Percentiles rank a stretch among this genome's conserved stretches.
Conservation (phyloP, 2,888 invertebrate species). For the Pandemis heparana region DNA sequence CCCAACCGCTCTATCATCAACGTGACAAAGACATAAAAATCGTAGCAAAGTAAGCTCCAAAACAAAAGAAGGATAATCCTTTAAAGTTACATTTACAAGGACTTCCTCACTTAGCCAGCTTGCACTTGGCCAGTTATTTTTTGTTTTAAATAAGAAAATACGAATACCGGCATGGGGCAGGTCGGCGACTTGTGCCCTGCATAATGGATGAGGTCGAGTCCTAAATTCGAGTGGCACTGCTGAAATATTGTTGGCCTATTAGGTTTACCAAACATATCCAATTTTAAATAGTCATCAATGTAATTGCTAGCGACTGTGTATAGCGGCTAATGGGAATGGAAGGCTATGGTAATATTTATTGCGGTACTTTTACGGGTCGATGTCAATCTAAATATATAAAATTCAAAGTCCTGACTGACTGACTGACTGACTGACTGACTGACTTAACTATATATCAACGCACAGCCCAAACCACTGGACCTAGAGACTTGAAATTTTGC, state of each 20-base stretch:
- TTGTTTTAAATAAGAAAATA: constrained; percentile 21
- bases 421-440: too few relatives aligned
- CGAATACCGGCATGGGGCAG: constrained; percentile 49
- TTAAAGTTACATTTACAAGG: neutral
- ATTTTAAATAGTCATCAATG: neutral
- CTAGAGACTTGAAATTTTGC: too few relatives aligned
- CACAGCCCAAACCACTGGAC: too few relatives aligned
- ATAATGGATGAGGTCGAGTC: constrained; percentile 79
- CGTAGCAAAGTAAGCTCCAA: neutral
- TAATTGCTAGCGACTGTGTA: neutral
- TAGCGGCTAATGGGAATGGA: neutral
- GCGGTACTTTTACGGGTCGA: neutral
- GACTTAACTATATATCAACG: too few relatives aligned
- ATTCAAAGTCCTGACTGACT: too few relatives aligned
- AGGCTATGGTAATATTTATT: neutral
- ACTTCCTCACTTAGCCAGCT: neutral
- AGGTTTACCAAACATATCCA: neutral
- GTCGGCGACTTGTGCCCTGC: constrained; percentile 61
- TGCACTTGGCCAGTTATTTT: constrained; percentile 21
- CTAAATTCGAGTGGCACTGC: constrained; percentile 64
- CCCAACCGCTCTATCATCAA: too few relatives aligned
- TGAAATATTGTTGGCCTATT: constrained; percentile 38
- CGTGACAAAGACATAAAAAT: too few relatives aligned
- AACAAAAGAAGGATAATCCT: neutral
- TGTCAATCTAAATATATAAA: too few relatives aligned